These are phyloP conservation scores for Leptinotarsa tumamoca DNA, from an alignment of 2,888 invertebrate genomes.

Conservation along the genomic window DNA sequence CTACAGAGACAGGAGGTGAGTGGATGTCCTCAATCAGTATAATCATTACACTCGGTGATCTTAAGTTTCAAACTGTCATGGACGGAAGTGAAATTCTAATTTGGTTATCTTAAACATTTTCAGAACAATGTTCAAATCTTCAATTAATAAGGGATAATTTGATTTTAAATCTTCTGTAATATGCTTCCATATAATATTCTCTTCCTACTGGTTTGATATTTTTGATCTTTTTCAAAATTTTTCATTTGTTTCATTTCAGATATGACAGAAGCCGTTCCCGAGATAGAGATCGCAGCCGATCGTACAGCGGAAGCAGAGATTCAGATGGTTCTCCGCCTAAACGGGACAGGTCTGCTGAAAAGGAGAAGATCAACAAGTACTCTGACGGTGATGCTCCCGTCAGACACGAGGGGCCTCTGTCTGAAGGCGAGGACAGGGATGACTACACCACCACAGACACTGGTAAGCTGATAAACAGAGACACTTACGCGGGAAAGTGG, in stretches of 20 bases:
- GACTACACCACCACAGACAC: conserved; percentile 64
- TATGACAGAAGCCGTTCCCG: conserved; percentile 73
- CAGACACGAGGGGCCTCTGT: conserved; percentile 70
- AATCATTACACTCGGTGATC: too few species aligned
- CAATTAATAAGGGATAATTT: too few species aligned
- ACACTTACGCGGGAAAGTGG: conserved; percentile 77
- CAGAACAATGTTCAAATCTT: too few species aligned
- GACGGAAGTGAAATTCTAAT: too few species aligned
- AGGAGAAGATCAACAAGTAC: conserved; percentile 73
- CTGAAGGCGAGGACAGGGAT: conserved; percentile 72
- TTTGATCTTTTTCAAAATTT: too few species aligned
- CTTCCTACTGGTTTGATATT: too few species aligned
- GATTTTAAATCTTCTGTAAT: too few species aligned
- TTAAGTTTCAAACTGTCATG: too few species aligned
- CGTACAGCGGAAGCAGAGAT: conserved; percentile 69
- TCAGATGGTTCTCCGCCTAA: conserved; percentile 58
- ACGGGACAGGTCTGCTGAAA: conserved; percentile 60
- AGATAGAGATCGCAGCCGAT: conserved; percentile 63
- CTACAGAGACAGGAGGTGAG: conserved; percentile 74
- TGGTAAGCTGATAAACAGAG: conserved; percentile 62
- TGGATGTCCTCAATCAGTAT: neutral
- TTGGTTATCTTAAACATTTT: too few species aligned
- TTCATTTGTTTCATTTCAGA: conserved; percentile 13
- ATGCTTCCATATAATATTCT: too few species aligned
- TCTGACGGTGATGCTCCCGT: conserved; percentile 63